Evolutionary conservation across 2,888 invertebrate species (phyloP), one percentile per base, ranked within the genome.

Genomic region (Tenthredo mesomela): DNA sequence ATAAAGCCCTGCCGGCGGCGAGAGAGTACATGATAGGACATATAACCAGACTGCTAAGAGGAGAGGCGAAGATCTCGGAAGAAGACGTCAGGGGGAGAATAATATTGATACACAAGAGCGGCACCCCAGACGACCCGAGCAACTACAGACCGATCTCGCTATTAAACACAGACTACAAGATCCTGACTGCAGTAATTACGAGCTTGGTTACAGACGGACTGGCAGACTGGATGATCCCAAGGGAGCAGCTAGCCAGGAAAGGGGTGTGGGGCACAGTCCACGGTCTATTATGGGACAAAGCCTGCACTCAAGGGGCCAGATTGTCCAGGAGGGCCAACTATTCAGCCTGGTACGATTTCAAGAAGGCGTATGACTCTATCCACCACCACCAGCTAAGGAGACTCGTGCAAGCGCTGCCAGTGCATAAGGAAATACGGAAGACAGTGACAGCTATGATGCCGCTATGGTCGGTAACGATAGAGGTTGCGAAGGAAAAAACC

Each of bases 261-360:
- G 40, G 85, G 25, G 78, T 88, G 4, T 90, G 89, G 89, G 89
- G 88, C 25, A 89, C 89, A 1, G 71, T 86, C 6, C 88, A 89
- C 6, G 89, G 89, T 0, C 82, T 89, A 0, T 75, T 89, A 0
- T 61, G 84, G 33, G 89, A 90, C 71, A 90, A 88, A 61, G 85
- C 86, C 18, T 82, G 84, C 21, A 87, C 87, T 0, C 85, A 86
- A 33, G 61, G 73, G 9, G 88, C 88, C 10, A 85, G 87, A 61
- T 21, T 84, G 15, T 65, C 82, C 5, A 73, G 87, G 2, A 85
- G 47, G 10, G 85, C 25, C 0, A 73, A 87, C 82, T 87, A 84
- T 65, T 88, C 89, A 15, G 75, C 87, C 4, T 89, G 89, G 88
- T 87, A 85, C 29, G 86, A 86, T 12, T 86, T 86, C n/a, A 6